phyloP scores from a whole-genome alignment of 2,797 vertebrate genomes.

The Sebastes flavidus region DNA sequence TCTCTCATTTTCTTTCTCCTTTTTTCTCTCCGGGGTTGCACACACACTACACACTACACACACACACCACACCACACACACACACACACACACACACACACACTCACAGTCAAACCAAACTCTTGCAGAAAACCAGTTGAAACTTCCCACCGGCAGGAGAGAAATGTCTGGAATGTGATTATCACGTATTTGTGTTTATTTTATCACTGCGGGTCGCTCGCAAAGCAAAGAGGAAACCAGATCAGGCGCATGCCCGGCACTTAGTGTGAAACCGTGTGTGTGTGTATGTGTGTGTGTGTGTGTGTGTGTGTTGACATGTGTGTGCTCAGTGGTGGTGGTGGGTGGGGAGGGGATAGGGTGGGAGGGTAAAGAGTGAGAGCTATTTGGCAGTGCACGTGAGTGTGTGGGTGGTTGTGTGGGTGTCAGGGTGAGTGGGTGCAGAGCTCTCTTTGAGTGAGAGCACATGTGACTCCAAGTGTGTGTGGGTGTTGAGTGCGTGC shows the following conservation, averaged over 20 bases:
- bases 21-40: conserved; percentile 59
- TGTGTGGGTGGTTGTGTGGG: conserved; percentile 82
- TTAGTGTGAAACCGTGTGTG: conserved; percentile 49
- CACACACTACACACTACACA: conserved; percentile 17
- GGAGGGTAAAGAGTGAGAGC: conserved; percentile 70
- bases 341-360: conserved; percentile 46
- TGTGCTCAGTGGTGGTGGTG: conserved; percentile 45
- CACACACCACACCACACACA: conserved; percentile 20
- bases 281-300: conserved; percentile 35
- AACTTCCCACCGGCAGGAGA: conserved; percentile 79
- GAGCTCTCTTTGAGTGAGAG: conserved; percentile 78
- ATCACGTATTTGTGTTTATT: conserved; percentile 81
- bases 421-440: conserved; percentile 83
- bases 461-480: conserved; percentile 75
- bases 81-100: conserved; percentile 46
- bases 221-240: conserved; percentile 78
- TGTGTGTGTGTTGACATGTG: conserved; percentile 25
- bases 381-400: conserved; percentile 80
- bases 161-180: conserved; percentile 80
- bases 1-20: conserved; percentile 64
- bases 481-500: conserved; percentile 57
- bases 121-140: conserved; percentile 76
- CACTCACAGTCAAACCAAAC: conserved; percentile 58
- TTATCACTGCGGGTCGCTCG: conserved; percentile 75
- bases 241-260: conserved; percentile 65